Evolutionary conservation across 2,888 invertebrate genomes (phyloP).

Genomic region (Laspeyria flexula): DNA sequence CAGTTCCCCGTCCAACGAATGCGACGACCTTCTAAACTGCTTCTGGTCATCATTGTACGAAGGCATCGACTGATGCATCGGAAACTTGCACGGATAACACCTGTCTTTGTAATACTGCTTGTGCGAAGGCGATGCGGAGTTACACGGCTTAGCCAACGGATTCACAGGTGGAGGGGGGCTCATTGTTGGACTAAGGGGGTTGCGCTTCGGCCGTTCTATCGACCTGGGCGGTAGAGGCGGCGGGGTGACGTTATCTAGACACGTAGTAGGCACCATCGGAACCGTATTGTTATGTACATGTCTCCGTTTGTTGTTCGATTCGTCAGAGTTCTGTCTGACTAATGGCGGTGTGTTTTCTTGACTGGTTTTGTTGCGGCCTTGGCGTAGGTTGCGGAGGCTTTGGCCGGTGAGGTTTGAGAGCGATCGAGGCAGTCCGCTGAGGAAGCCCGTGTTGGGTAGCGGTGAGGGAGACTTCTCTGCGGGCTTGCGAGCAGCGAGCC

Average conservation of each 20-base stretch:
- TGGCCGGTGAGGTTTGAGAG: slow-evolving; percentile 81
- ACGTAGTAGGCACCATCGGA: slow-evolving; percentile 75
- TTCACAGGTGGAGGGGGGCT: slow-evolving; percentile 47
- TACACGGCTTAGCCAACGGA: slow-evolving; percentile 56
- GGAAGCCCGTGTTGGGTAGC: slow-evolving; percentile 66
- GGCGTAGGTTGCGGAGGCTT: slow-evolving; percentile 70
- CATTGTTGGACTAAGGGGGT: slow-evolving; percentile 51
- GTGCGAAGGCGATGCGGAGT: slow-evolving; percentile 44
- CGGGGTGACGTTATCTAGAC: slow-evolving; percentile 72
- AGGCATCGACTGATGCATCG: slow-evolving; percentile 72
- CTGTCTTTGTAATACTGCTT: slow-evolving; percentile 57
- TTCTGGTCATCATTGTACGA: slow-evolving; percentile 56
- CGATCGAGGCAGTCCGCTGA: slow-evolving; percentile 77
- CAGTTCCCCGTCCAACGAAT: slow-evolving; percentile 73
- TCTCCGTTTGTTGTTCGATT: slow-evolving; percentile 52
- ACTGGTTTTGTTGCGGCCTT: slow-evolving; percentile 57
- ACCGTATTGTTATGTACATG: slow-evolving; percentile 69
- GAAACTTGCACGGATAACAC: slow-evolving; percentile 44
- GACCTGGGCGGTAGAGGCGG: slow-evolving; percentile 73
- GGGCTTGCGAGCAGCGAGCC: slow-evolving; percentile 18
- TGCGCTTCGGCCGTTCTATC: slow-evolving; percentile 62
- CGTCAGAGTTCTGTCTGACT: slow-evolving; percentile 68
- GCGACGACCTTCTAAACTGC: slow-evolving; percentile 68
- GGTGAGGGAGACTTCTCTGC: slow-evolving; percentile 27
- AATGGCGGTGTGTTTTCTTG: slow-evolving; percentile 61